Evolutionary conservation across 2,113 vertebrate genomes (phyloP), one percentile per base, ranked within the genome.

Genomic region (Mesocricetus auratus): DNA sequence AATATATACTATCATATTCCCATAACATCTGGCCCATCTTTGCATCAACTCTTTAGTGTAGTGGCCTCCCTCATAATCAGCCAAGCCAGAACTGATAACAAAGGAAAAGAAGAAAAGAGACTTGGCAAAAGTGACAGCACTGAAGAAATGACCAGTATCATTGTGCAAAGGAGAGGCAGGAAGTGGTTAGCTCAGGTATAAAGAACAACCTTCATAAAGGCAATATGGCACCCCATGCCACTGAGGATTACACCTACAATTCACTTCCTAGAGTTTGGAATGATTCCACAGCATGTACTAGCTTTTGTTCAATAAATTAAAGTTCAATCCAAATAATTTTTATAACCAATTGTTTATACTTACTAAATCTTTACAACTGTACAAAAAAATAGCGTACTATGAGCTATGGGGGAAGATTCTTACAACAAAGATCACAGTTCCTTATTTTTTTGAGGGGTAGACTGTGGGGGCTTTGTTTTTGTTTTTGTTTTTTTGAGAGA

Each of bases 231-330:
- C 26, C 71, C 62, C 87, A 62, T 78, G 31, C 66, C 66, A 94
- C 66, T 56, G 90, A 69, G 5, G 36, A 68, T 36, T 73, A 83
- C 53, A 73, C 36, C 36, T 39, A 66, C 53, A 91, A 91, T 69
- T 85, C 22, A 47, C 26, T 90, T 87, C 39, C 60, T 71, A 90
- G 21, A 74, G 33, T n/a, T 36, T 24, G 22, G 42, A 89, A 88
- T 95, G 82, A 94, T 53, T 29, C 47, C 66, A 78, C 19, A 45
- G 50, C 22, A 89, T 31, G 88, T 39, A 79, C 29, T 87, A 47
- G 24, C 5, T 83, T 96, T 96, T 94, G 45, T 73, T 97, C 68
- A 85, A 75, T 39, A 96, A 85, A 92, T 58, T 92, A 74, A 86
- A 75, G 64, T 39, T 79, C 45, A 97, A 75, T 77, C 87, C 10